Percentiles rank a stretch among this genome's conserved stretches.
phyloP scores from a whole-genome alignment of 2,113 vertebrate species.

The Neomonachus schauinslandi region DNA sequence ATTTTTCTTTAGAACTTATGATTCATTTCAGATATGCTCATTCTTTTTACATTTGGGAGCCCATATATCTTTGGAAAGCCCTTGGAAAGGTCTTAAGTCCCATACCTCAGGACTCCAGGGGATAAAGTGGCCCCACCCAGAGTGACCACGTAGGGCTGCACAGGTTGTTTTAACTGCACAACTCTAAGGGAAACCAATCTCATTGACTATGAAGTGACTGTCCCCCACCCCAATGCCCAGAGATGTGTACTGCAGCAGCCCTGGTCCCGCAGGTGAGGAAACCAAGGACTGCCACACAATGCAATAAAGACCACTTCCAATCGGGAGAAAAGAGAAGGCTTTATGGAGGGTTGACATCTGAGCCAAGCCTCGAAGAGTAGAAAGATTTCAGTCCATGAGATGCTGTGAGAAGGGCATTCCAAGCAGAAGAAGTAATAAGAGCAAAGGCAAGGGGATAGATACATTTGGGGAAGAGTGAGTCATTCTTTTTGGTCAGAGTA shows the following conservation, averaged over 20 bases:
- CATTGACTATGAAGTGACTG: not conserved
- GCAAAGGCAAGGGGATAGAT: not conserved
- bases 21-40: not conserved
- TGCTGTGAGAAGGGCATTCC: not conserved
- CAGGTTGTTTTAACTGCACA: not conserved
- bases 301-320: not conserved
- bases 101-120: not conserved
- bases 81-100: not conserved
- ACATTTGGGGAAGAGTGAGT: not conserved
- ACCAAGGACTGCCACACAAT: not conserved
- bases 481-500: not conserved
- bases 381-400: not conserved
- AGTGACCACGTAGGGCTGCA: not conserved
- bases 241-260: not conserved
- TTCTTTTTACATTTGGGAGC: not conserved
- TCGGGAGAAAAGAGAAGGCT: not conserved
- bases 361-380: not conserved
- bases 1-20: not conserved
- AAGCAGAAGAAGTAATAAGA: not conserved
- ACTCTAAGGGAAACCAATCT: not conserved
- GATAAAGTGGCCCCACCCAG: not conserved
- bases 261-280: not conserved
- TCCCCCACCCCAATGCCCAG: not conserved
- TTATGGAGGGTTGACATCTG: not conserved
- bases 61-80: not conserved